Base-by-base conservation (phyloP, 1,140 invertebrate species). In the Pissodes strobi region DNA sequence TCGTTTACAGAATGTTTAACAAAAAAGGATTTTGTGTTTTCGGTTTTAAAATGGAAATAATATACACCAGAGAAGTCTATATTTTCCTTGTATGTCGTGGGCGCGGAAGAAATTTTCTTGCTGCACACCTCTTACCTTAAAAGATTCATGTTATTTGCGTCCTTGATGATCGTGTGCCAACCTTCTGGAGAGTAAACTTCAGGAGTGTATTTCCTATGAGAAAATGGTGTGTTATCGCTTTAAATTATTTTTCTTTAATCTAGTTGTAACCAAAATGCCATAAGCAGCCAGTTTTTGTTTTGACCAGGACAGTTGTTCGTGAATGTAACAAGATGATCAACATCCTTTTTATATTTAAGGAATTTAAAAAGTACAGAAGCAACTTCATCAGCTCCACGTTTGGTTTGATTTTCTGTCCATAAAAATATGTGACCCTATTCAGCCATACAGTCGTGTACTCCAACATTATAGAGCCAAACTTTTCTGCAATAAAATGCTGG, bases 281-380 rank as follows among this genome's bases (percentile, higher is more conserved):
- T 55, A 17, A 66, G 22, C 2, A 10, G 12, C 58, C 57, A 55
- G 48, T 69, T 69, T 53, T 66, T 66, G 38, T 69, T 69, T 46
- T 69, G 64, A 8, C 67, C 63, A 25, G 23, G 21, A 39, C 62
- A 65, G 38, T 57, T 66, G 25, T 69, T 43, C 46, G 60, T 64
- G 49, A 67, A 67, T 13, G 63, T 34, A 34, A 63, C 43, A 13
- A 67, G 39, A 4, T 67, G 41, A 17, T 58, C 17, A 17, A 12
- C 53, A 19, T 58, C 17, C 12, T 3, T 13, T 58, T 57, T 57
- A 8, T n/a, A 46, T 13, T 38, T 22, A 2, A 64, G 18, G 49
- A 48, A 64, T 58, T 66, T 60, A 6, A 52, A 34, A 13, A 65
- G 17, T 21, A 21, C 39, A 0, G 30, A 38, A 10, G 19, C 22